Percentiles rank a stretch among this genome's conserved stretches.
Conservation (phyloP, 1,140 invertebrate genomes). For the Anastrepha obliqua region DNA sequence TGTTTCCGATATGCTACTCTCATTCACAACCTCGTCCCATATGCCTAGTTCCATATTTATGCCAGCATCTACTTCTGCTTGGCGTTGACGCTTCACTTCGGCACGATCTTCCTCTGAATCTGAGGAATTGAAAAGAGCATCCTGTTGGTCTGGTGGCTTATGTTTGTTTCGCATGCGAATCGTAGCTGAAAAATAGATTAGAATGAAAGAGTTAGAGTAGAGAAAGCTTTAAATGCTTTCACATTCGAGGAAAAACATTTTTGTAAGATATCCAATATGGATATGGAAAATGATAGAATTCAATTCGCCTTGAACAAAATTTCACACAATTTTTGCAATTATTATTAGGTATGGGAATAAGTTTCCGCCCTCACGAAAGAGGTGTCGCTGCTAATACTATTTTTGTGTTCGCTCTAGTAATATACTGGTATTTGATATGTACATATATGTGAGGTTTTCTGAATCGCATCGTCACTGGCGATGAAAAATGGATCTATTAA, state of each 20-base stretch:
- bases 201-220: no score
- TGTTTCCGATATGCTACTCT: conserved; percentile 43
- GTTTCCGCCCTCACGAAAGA: no score
- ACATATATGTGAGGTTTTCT: no score
- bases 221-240: background rate
- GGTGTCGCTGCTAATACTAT: no score
- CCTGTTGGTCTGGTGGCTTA: conserved; percentile 63
- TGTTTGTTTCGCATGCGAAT: conserved; percentile 66
- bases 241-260: background rate
- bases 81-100: conserved; percentile 56
- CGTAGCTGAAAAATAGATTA: conserved; percentile 60
- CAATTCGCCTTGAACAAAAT: no score
- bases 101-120: conserved; percentile 64
- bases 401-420: no score
- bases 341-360: no score
- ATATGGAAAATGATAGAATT: no score
- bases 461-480: no score
- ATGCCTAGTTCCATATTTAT: conserved; percentile 60
- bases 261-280: background rate
- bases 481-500: no score
- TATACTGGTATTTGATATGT: no score
- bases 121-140: conserved; percentile 61
- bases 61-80: conserved; percentile 57
- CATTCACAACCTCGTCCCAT: conserved; percentile 66
- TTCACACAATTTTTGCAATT: no score